Conservation (phyloP, 2,797 vertebrate species). For the Phalanger gymnotis region DNA sequence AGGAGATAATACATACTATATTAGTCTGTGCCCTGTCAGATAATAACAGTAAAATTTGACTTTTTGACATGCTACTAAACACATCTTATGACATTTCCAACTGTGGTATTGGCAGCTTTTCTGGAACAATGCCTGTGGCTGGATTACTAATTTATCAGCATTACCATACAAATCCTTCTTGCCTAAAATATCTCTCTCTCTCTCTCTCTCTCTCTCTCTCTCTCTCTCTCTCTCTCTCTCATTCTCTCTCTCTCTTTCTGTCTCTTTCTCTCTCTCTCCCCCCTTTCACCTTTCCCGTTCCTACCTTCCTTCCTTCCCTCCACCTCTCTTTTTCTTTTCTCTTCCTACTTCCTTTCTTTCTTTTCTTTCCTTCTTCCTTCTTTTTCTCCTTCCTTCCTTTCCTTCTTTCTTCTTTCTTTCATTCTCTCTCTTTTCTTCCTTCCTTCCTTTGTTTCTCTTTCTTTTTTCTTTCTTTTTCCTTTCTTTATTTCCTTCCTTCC, state of each 20-base stretch:
- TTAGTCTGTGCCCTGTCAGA: slow-evolving; percentile 20
- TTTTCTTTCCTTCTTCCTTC: accelerated
- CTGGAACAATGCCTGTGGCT: slow-evolving; percentile 54
- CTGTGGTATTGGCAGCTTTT: slow-evolving; percentile 33
- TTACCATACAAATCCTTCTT: not conserved
- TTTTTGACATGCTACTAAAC: slow-evolving; percentile 26
- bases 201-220: not conserved
- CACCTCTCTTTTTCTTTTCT: too few species aligned
- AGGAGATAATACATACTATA: not conserved
- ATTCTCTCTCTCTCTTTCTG: not conserved
- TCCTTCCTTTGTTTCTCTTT: not conserved
- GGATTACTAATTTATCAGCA: slow-evolving; percentile 57
- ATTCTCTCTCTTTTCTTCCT: too few species aligned
- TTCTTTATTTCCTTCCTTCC: too few species aligned
- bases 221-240: not conserved
- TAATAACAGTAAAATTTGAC: slow-evolving; percentile 38
- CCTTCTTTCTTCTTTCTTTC: accelerated
- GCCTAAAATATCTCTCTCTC: slow-evolving; percentile 15
- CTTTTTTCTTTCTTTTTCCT: too few species aligned
- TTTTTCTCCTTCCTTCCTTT: accelerated
- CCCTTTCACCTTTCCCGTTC: too few species aligned
- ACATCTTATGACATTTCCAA: slow-evolving; percentile 17
- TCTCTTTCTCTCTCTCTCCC: too few species aligned
- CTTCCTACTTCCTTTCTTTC: accelerated
- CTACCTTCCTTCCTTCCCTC: too few species aligned